Base-by-base conservation (phyloP, 2,888 invertebrate species). In the Lasioglossum pauxillum region DNA sequence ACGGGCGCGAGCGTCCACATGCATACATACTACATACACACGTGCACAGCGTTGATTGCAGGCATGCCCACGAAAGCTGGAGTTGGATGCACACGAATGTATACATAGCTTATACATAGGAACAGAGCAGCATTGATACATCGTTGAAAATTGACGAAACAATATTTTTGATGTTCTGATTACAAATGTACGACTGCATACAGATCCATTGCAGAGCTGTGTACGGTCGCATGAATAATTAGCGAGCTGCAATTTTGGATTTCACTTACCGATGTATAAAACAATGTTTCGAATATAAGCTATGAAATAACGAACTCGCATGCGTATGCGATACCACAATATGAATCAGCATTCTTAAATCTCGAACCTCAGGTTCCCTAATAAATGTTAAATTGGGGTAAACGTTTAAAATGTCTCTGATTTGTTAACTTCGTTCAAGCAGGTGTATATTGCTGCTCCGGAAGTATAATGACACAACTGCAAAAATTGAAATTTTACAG, bases 201-300 rank as follows among this genome's bases (percentile, higher is more conserved):
- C 4, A 16, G n/a, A 46, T 35, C 38, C 46, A 31, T 60, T 49
- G 46, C 60, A 71, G 19, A 41, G 23, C 16, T 35, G 35, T 19
- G n/a, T 14, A 44, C 53, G 16, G 12, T 27, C 27, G 8, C 3
- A 75, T 76, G 74, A 83, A 81, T 83, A 83, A 83, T 83, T 73
- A 23, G 49, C 60, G 0, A 27, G 1, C 31, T 12, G 76, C 53
- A 82, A 84, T 81, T 81, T 80, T 60, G 5, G 41, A 16, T 71
- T 81, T 75, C 82, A 1, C 14, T 27, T 57, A 10, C 16, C 27
- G 60, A 31, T 57, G 7, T 77, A 60, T 53, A 57, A 69, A 82
- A 84, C 49, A 53, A 60, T 72, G 71, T 49, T 81, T 75, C 38
- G n/a, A 38, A 81, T 75, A 75, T 83, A 75, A 83, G 73, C 60